These are phyloP conservation scores for Ptyas mucosa DNA, from an alignment of 2,113 vertebrate species.

Conservation along the genomic window DNA sequence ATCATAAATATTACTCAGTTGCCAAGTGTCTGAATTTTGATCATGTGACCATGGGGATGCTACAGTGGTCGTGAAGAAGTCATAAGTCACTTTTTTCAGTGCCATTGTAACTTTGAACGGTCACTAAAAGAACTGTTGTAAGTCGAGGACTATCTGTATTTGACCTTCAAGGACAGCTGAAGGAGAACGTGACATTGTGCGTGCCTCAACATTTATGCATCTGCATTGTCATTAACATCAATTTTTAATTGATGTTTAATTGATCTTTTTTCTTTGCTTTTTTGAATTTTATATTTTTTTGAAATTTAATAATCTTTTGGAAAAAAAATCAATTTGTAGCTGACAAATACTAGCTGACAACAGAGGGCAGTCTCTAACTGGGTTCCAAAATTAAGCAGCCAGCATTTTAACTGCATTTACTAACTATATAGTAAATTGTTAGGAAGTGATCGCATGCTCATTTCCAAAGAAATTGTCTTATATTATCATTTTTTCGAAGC, in stretches of 20 bases:
- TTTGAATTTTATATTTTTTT: background rate
- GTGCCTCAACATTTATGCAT: conserved; percentile 26
- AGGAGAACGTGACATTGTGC: background rate
- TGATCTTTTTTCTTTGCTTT: too few species aligned
- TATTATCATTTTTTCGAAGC: conserved; percentile 31
- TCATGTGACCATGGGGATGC: too few species aligned
- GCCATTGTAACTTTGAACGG: too few species aligned
- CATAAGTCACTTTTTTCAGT: too few species aligned
- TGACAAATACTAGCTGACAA: conserved; percentile 30
- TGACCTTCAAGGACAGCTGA: background rate
- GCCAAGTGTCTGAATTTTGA: too few species aligned
- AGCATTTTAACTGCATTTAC: conserved; percentile 7
- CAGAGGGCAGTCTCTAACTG: conserved; percentile 27
- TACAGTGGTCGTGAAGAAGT: too few species aligned
- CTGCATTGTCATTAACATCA: background rate
- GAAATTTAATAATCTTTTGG: too few species aligned
- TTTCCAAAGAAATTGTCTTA: conserved; percentile 22
- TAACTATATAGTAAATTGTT: conserved; percentile 24
- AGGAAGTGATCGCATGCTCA: conserved; percentile 3
- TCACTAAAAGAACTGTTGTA: too few species aligned
- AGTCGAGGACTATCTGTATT: background rate
- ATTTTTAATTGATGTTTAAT: too few species aligned
- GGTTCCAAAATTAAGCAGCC: conserved; percentile 29
- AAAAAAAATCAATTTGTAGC: conserved; percentile 30
- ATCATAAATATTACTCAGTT: too few species aligned